These are phyloP conservation scores for Phodopus roborovskii DNA, from an alignment of 2,113 vertebrate species.

Conservation along the genomic window DNA sequence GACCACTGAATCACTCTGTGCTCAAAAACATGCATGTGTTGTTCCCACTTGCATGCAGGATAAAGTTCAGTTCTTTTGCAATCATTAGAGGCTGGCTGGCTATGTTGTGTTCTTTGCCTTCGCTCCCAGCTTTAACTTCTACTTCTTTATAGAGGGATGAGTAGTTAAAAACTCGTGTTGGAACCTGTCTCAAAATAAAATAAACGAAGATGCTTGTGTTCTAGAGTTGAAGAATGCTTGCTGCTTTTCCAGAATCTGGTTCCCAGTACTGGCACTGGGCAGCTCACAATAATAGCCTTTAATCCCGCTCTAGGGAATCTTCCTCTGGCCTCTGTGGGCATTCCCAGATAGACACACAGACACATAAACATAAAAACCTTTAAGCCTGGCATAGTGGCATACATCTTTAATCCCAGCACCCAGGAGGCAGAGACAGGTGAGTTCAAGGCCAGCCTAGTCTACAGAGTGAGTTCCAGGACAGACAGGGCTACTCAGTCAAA, in stretches of 20 bases:
- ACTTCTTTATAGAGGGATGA: neutral
- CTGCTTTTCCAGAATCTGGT: neutral
- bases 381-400: neutral
- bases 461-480: neutral
- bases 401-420: neutral
- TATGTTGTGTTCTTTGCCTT: neutral
- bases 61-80: conserved; percentile 72
- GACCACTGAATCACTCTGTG: conserved; percentile 54
- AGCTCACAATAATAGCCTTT: neutral
- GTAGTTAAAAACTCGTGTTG: neutral
- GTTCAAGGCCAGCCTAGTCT: neutral
- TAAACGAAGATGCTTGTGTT: neutral
- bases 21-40: conserved; percentile 51
- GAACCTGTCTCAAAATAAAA: neutral
- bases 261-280: neutral
- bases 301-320: neutral
- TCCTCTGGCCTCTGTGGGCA: neutral
- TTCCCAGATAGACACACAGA: neutral
- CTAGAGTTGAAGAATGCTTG: neutral
- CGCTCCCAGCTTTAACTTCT: neutral
- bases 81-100: neutral
- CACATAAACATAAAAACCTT: neutral
- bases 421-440: neutral
- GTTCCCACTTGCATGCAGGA: conserved; percentile 59
- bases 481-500: neutral